Evolutionary conservation across 2,888 invertebrate species (phyloP).

Genomic region (Lasioglossum pauxillum): DNA sequence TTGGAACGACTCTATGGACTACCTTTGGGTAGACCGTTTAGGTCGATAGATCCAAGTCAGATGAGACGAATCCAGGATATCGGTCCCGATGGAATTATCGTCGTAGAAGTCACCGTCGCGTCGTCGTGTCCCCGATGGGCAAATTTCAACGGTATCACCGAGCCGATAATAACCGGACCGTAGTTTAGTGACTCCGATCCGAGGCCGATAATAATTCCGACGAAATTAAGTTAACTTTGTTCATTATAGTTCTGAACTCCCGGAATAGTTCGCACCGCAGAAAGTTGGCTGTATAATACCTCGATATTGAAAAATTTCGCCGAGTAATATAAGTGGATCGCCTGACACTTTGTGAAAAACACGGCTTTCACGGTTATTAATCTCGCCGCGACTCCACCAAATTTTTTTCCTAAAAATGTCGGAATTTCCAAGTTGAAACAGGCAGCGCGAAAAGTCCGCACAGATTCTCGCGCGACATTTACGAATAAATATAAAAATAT

Average conservation of each 20-base stretch:
- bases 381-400: not conserved
- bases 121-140: not conserved
- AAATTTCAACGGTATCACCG: constrained; percentile 25
- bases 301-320: constrained; percentile 40
- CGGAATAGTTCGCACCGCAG: constrained; percentile 19
- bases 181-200: constrained; percentile 32
- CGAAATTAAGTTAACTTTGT: constrained; percentile 44
- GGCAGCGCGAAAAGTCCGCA: not conserved
- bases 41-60: not conserved
- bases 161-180: constrained; percentile 21
- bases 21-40: no score
- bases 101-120: not conserved
- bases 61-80: not conserved
- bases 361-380: constrained; percentile 3
- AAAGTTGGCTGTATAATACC: constrained; percentile 24
- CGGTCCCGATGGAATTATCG: constrained; percentile 24
- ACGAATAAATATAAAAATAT: not conserved
- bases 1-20: not conserved
- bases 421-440: not conserved
- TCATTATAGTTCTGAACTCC: constrained; percentile 31
- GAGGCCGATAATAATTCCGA: constrained; percentile 27
- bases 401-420: not conserved
- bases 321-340: not conserved
- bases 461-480: not conserved
- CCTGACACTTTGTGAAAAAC: constrained; percentile 25